A percentile compares a stretch with the other conserved stretches of the same genome.
These are phyloP conservation scores for Neosalanx taihuensis DNA, from an alignment of 2,797 vertebrate species.

Conservation along the genomic window DNA sequence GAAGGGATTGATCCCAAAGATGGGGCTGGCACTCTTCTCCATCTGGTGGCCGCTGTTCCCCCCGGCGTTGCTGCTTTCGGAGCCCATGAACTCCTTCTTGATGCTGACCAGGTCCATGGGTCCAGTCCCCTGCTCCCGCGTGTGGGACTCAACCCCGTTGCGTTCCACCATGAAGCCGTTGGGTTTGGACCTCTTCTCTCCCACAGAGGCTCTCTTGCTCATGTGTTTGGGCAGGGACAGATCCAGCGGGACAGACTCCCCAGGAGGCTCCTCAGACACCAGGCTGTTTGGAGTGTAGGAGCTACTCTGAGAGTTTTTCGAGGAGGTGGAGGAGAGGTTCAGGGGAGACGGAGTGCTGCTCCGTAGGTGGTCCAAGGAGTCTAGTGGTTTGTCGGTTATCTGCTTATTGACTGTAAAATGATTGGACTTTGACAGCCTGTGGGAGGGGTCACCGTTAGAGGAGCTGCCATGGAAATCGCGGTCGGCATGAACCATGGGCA, in stretches of 20 bases:
- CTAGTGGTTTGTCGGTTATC: slow-evolving; percentile 74
- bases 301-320: slow-evolving; percentile 95
- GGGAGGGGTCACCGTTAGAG: slow-evolving; percentile 82
- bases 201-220: slow-evolving; percentile 79
- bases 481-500: slow-evolving; percentile 67
- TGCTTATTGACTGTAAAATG: slow-evolving; percentile 84
- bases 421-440: slow-evolving; percentile 86
- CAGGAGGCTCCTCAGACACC: slow-evolving; percentile 87
- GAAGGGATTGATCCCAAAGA: slow-evolving; percentile 93
- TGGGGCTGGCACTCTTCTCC: slow-evolving; percentile 89
- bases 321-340: slow-evolving; percentile 95
- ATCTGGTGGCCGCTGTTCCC: slow-evolving; percentile 58
- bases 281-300: slow-evolving; percentile 97
- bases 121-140: slow-evolving; percentile 80
- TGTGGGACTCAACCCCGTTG: slow-evolving; percentile 72
- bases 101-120: slow-evolving; percentile 88
- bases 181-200: slow-evolving; percentile 81
- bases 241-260: slow-evolving; percentile 86
- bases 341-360: slow-evolving; percentile 92
- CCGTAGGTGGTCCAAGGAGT: slow-evolving; percentile 86
- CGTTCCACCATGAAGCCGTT: slow-evolving; percentile 82
- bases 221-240: slow-evolving; percentile 96
- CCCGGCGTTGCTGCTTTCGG: slow-evolving; percentile 65
- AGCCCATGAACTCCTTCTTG: slow-evolving; percentile 89
- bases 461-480: slow-evolving; percentile 67